phyloP scores from a whole-genome alignment of 2,797 vertebrate genomes.

The Muraenolepis orangiensis region DNA sequence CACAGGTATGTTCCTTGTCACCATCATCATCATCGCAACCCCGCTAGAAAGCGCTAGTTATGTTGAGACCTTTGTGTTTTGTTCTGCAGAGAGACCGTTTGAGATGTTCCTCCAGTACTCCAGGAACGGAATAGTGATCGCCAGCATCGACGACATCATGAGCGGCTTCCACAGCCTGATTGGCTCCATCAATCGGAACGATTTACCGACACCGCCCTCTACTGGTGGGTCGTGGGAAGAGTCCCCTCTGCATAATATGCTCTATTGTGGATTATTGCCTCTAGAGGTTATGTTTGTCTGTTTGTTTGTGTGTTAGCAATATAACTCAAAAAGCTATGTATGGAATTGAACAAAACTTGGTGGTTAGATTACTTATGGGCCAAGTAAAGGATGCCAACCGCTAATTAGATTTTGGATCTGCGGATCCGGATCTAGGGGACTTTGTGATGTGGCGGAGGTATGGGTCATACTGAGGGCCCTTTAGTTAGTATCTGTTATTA shows the following conservation, averaged over 20 bases:
- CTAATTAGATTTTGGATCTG: too few species aligned
- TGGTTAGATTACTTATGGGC: too few species aligned
- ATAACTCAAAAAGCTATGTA: too few species aligned
- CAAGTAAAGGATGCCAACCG: too few species aligned
- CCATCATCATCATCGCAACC: not conserved
- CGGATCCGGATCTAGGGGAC: too few species aligned
- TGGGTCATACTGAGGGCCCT: too few species aligned
- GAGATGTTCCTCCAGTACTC: conserved; percentile 76
- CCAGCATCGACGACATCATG: conserved; percentile 87
- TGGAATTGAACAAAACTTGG: too few species aligned
- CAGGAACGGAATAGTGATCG: conserved; percentile 88
- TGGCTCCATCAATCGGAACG: conserved; percentile 78
- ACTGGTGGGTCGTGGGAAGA: conserved; percentile 60
- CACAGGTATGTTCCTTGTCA: conserved; percentile 76
- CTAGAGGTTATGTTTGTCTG: too few species aligned
- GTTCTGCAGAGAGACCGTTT: conserved; percentile 68
- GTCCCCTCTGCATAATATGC: not conserved
- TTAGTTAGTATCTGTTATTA: too few species aligned
- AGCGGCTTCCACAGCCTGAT: conserved; percentile 85
- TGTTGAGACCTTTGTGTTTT: not conserved
- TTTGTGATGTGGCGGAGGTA: too few species aligned
- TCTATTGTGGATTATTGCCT: not conserved
- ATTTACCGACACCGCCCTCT: conserved; percentile 70
- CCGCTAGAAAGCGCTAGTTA: not conserved
- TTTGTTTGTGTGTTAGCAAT: too few species aligned